Percentiles rank a stretch among this genome's conserved stretches.
Evolutionary conservation across 2,113 vertebrate species (phyloP).

Genomic region (Lampris megalopsis): DNA sequence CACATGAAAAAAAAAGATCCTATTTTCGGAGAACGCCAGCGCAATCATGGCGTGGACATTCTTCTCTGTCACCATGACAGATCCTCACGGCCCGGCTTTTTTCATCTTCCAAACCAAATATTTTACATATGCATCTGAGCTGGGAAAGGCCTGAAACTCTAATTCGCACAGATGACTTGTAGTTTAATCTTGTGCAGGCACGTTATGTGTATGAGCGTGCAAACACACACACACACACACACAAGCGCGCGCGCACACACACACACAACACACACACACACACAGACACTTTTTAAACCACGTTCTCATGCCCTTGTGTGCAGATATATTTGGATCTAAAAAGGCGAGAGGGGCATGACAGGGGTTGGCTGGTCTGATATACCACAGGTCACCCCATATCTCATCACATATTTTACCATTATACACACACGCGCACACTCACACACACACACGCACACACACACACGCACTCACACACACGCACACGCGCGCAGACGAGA

Average conservation of each 20-base stretch:
- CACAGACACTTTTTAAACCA: slow-evolving; percentile 37
- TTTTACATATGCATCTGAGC: slow-evolving; percentile 67
- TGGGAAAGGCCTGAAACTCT: slow-evolving; percentile 48
- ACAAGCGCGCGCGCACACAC: slow-evolving; percentile 11
- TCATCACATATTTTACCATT: slow-evolving; percentile 43
- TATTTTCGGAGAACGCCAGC: slow-evolving; percentile 44
- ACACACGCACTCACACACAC: slow-evolving; percentile 9
- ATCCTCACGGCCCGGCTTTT: slow-evolving; percentile 55
- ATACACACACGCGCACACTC: slow-evolving; percentile 32
- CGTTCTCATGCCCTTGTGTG: slow-evolving; percentile 51
- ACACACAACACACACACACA: slow-evolving; percentile 33
- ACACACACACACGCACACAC: slow-evolving; percentile 13
- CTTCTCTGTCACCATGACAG: slow-evolving; percentile 45
- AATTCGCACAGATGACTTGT: slow-evolving; percentile 34
- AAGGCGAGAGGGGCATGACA: slow-evolving; percentile 38
- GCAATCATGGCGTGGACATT: slow-evolving; percentile 11
- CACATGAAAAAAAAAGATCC: slow-evolving; percentile 55
- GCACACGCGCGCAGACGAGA: slow-evolving; percentile 13
- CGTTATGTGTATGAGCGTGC: too few relatives aligned
- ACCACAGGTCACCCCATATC: slow-evolving; percentile 62
- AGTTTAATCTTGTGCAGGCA: too few relatives aligned
- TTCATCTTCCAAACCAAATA: slow-evolving; percentile 75
- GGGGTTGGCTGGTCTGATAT: slow-evolving; percentile 65
- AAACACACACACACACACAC: slow-evolving; percentile 31
- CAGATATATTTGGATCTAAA: slow-evolving; percentile 77